These are phyloP conservation scores for Antheraea yamamai DNA, from an alignment of 2,888 invertebrate species.

Conservation along the genomic window DNA sequence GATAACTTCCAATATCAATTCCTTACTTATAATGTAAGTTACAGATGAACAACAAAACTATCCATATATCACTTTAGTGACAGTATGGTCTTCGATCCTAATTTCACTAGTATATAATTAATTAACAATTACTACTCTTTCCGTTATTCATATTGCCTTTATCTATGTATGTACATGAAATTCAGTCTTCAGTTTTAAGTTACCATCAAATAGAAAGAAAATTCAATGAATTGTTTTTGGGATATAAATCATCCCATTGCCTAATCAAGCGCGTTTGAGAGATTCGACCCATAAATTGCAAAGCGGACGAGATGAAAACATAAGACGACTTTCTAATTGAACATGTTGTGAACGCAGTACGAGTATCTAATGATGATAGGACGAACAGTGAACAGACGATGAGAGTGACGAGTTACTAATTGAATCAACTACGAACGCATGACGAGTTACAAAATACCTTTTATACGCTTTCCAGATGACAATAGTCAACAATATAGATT, in stretches of 20 bases:
- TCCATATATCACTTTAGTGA: neutral
- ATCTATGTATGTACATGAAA: neutral
- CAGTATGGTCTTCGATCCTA: neutral
- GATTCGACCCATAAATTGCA: neutral
- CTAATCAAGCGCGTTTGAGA: no score
- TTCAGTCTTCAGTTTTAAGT: neutral
- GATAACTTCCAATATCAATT: conserved; percentile 56
- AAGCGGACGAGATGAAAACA: neutral
- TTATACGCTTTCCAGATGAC: conserved; percentile 44
- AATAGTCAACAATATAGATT: conserved; percentile 48
- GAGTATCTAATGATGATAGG: neutral
- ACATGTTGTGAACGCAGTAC: neutral
- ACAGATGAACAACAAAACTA: neutral
- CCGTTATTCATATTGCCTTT: neutral
- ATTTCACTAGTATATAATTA: no score
- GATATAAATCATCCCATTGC: no score
- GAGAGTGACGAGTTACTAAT: neutral
- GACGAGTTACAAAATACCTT: neutral
- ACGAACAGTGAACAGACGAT: neutral
- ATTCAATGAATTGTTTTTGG: no score
- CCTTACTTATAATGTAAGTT: conserved; percentile 59
- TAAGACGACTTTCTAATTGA: neutral
- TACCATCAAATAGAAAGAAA: no score
- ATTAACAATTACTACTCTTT: neutral
- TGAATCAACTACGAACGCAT: no score